phyloP scores from a whole-genome alignment of 2,797 vertebrate species.

The Urophycis tenuis region DNA sequence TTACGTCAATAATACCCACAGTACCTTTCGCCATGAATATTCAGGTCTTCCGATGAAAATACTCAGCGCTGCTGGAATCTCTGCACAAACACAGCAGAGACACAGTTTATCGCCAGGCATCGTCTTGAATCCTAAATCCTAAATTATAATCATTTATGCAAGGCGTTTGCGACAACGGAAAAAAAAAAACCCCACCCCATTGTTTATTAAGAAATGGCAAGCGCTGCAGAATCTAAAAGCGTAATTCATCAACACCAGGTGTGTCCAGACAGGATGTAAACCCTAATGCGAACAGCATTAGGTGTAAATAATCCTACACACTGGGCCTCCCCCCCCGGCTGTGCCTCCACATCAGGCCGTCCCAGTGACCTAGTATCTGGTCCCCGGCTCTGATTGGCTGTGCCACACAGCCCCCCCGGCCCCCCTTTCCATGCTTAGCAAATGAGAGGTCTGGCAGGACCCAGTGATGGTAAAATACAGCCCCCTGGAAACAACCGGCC shows the following conservation, averaged over 20 bases:
- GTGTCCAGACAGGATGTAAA: background rate
- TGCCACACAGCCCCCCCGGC: background rate
- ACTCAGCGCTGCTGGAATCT: background rate
- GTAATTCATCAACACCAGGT: background rate
- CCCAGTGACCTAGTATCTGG: background rate
- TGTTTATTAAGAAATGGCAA: background rate
- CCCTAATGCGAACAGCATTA: background rate
- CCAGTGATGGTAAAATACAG: background rate
- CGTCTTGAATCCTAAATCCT: background rate
- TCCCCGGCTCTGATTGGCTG: background rate
- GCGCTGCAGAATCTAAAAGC: background rate
- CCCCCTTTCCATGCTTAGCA: background rate
- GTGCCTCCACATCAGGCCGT: background rate
- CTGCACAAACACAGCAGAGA: background rate
- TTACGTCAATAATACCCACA: too few species aligned
- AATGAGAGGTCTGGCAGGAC: background rate
- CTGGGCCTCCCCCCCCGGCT: background rate
- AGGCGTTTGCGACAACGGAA: background rate
- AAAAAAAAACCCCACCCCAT: background rate
- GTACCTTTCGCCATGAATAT: too few species aligned
- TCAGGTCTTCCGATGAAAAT: background rate
- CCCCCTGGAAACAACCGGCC: background rate
- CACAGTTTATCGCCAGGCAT: background rate
- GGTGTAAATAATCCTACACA: background rate
- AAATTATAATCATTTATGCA: background rate